phyloP scores from a whole-genome alignment of 2,888 invertebrate species.

The Meandrusa payeni region DNA sequence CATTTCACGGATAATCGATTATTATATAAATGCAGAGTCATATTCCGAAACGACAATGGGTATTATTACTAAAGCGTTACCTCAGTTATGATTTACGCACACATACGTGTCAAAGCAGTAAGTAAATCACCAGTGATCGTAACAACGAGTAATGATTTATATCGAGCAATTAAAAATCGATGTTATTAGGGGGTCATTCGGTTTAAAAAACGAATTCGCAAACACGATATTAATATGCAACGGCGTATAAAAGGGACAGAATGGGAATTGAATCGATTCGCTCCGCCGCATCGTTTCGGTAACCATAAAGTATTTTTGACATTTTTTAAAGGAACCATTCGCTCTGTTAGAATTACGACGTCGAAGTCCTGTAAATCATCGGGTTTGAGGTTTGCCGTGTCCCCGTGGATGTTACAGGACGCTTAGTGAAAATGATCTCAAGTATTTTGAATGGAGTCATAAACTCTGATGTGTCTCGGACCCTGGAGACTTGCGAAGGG shows the following conservation, averaged over 20 bases:
- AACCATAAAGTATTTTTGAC: constrained; percentile 71
- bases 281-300: constrained; percentile 45
- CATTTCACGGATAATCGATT: too few relatives aligned
- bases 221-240: constrained; percentile 32
- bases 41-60: constrained; percentile 61
- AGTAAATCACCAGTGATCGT: constrained; percentile 73
- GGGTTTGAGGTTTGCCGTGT: constrained; percentile 66
- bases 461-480: constrained; percentile 48
- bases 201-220: constrained; percentile 39
- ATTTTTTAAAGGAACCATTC: constrained; percentile 47
- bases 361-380: constrained; percentile 62
- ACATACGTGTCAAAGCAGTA: constrained; percentile 67
- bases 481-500: constrained; percentile 39
- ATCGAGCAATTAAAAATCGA: constrained; percentile 69
- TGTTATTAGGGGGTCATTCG: constrained; percentile 57
- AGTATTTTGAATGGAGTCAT: constrained; percentile 67
- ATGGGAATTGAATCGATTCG: constrained; percentile 72
- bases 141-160: constrained; percentile 74
- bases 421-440: constrained; percentile 62
- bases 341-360: constrained; percentile 59
- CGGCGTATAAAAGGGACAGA: constrained; percentile 41
- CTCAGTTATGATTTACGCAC: constrained; percentile 59
- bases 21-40: too few relatives aligned
- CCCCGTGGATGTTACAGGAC: constrained; percentile 47
- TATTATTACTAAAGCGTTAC: constrained; percentile 38